Base-by-base conservation (phyloP, 2,113 vertebrate species). In the Colinus virginianus region DNA sequence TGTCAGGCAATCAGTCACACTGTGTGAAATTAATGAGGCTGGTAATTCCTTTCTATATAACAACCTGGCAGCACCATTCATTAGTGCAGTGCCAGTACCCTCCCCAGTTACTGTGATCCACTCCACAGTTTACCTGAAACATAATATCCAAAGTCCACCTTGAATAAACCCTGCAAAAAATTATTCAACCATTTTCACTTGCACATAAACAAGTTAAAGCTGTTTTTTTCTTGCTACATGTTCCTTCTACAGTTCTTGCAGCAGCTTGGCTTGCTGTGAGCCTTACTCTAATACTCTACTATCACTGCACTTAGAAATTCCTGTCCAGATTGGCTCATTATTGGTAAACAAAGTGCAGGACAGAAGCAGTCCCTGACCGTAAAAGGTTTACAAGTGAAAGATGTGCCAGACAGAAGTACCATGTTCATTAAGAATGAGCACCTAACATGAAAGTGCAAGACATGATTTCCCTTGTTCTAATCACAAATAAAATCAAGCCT, bases 1-100 rank as follows among this genome's bases (percentile, higher is more conserved):
- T 90, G 84, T 89, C 84, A 91, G 82, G 87, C 84, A 94, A 95
- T 95, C 87, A 91, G 83, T 95, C 89, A 92, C 64, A 74, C 64
- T 58, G 61, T 53, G 75, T 94, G 89, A 94, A 94, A 94, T 86
- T 78, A n/a, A 64, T 75, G 76, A 62, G 34, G 48, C 8, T 90
- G 53, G 51, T 85, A 92, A 92, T 83, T 86, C 89, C 71, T 85
- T 90, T 69, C 89, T 70, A 13, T 51, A 36, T 78, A 92, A 71
- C 61, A 64, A 80, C 30, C 58, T 55, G 85, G 43, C 26, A 87
- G 13, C 87, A 79, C 74, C 85, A 80, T 75, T 95, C 20, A 51
- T 68, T 56, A 68, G 38, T 36, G n/a, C 8, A 51, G 26, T 55
- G 34, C 42, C 80, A 72, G 68, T 70, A 53, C 15, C 25, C 83